Evolutionary conservation across 2,888 invertebrate genomes (phyloP).

Genomic region (Idaea biselata): DNA sequence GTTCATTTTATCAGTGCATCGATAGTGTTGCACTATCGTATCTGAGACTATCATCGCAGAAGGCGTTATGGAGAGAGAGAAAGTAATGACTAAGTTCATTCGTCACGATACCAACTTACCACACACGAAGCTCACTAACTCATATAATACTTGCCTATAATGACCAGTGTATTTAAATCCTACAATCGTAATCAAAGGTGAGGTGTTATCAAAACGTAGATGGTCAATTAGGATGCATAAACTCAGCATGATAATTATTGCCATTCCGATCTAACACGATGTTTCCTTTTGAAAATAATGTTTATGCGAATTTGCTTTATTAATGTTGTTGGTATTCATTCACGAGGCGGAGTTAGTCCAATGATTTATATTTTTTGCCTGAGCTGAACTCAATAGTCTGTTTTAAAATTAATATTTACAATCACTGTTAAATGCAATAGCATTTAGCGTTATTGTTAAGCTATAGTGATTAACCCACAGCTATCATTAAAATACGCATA

Average conservation of each 20-base stretch:
- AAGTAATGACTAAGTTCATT: constrained; percentile 63
- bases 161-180: constrained; percentile 23
- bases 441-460: background rate
- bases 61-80: constrained; percentile 59
- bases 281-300: background rate
- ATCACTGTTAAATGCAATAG: background rate
- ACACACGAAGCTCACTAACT: constrained; percentile 58
- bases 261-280: background rate
- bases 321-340: background rate
- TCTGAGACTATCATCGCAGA: constrained; percentile 57
- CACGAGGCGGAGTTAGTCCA: background rate
- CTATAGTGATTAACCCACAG: constrained; percentile 2
- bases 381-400: background rate
- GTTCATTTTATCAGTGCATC: constrained; percentile 39
- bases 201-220: constrained; percentile 5
- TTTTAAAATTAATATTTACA: background rate
- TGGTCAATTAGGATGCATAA: constrained; percentile 9
- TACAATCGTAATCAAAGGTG: constrained; percentile 2
- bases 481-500: constrained; percentile 1
- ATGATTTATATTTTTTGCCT: background rate
- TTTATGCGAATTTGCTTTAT: background rate
- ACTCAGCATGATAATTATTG: constrained; percentile 2
- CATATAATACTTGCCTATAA: constrained; percentile 40
- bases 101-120: constrained; percentile 56
- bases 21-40: constrained; percentile 47